phyloP scores from a whole-genome alignment of 2,113 vertebrate genomes.

The Apodemus speciosus region DNA sequence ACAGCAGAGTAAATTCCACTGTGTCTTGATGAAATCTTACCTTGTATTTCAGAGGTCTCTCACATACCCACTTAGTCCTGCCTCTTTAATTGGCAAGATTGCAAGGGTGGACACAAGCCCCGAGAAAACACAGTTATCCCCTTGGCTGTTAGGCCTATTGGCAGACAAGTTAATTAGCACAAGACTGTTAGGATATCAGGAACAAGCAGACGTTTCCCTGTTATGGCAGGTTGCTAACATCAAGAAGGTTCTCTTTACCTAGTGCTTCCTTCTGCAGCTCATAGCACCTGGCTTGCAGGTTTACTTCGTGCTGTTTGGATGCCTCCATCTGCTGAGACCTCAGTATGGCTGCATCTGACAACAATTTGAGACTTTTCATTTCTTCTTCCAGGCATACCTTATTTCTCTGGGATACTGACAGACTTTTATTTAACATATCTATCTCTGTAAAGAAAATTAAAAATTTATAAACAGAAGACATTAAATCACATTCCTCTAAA shows the following conservation, averaged over 20 bases:
- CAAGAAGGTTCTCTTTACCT: constrained; percentile 80
- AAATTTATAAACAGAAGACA: neutral
- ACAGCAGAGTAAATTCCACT: neutral
- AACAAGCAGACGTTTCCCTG: neutral
- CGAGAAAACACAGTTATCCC: neutral
- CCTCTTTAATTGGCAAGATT: neutral
- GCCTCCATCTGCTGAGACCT: constrained; percentile 84
- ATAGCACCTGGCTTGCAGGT: constrained; percentile 84
- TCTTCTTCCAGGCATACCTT: constrained; percentile 84
- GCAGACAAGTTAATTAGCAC: constrained; percentile 35
- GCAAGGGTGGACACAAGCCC: neutral
- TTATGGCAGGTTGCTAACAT: neutral
- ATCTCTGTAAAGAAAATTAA: constrained; percentile 83
- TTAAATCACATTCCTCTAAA: neutral
- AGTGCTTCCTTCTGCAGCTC: constrained; percentile 84
- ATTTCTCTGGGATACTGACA: constrained; percentile 81
- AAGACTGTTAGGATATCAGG: constrained; percentile 17
- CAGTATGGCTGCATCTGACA: constrained; percentile 79
- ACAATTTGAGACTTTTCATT: constrained; percentile 79
- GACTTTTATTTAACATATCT: constrained; percentile 81
- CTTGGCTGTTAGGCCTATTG: neutral
- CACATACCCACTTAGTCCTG: neutral
- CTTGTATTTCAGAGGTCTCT: constrained; percentile 1
- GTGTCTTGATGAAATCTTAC: constrained; percentile 42
- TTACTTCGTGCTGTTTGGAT: constrained; percentile 82